phyloP scores from a whole-genome alignment of 2,888 invertebrate genomes.

The Fabriciana adippe region DNA sequence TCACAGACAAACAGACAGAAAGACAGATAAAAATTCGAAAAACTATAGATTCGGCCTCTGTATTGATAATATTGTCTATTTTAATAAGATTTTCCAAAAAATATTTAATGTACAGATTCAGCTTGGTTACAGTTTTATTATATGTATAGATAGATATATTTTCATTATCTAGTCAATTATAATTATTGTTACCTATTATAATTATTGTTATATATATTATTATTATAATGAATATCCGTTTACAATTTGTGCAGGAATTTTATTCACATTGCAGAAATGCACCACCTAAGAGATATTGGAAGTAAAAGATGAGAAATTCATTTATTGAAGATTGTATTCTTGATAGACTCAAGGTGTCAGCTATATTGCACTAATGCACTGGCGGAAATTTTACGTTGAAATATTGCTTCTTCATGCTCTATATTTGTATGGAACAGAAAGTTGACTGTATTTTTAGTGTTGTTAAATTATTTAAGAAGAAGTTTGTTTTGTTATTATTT shows the following conservation, averaged over 20 bases:
- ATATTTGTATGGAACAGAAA: background rate
- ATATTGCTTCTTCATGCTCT: background rate
- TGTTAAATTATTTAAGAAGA: background rate
- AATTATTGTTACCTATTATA: too few species aligned
- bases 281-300: slow-evolving; percentile 33
- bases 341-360: slow-evolving; percentile 51
- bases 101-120: too few species aligned
- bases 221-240: slow-evolving; percentile 38
- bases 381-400: slow-evolving; percentile 2
- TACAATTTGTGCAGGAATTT: slow-evolving; percentile 51
- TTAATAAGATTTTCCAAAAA: too few species aligned
- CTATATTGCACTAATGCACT: slow-evolving; percentile 48
- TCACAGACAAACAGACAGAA: too few species aligned
- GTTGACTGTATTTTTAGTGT: too few species aligned
- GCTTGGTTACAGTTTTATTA: too few species aligned
- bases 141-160: too few species aligned
- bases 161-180: too few species aligned
- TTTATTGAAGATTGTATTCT: slow-evolving; percentile 53
- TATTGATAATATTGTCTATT: too few species aligned
- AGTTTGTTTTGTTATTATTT: background rate
- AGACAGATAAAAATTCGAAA: too few species aligned
- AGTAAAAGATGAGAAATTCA: slow-evolving; percentile 53
- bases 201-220: too few species aligned
- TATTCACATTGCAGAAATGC: slow-evolving; percentile 46
- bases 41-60: too few species aligned